Percentiles rank a stretch among this genome's conserved stretches.
Evolutionary conservation across 2,888 invertebrate genomes (phyloP).

Genomic region (Sinhomidia bicolor): DNA sequence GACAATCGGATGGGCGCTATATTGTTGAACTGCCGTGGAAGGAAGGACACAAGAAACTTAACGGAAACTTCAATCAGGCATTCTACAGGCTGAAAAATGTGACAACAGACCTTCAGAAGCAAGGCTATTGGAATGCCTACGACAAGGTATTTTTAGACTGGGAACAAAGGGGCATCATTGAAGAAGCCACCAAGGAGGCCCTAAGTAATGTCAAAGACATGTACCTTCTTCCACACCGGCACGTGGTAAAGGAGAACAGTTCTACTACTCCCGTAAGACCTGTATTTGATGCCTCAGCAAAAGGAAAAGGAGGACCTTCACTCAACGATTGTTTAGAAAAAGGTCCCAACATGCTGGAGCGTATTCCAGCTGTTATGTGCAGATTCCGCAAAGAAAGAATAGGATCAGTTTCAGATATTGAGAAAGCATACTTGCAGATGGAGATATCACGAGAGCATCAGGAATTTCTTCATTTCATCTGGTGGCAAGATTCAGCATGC

Average conservation of each 20-base stretch:
- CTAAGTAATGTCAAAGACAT: not conserved
- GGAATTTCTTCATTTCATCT: not conserved
- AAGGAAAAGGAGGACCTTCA: slow-evolving; percentile 8
- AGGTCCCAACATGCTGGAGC: slow-evolving; percentile 76
- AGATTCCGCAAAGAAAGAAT: slow-evolving; percentile 64
- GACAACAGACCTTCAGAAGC: not conserved
- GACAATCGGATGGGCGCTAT: not conserved
- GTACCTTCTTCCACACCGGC: not conserved
- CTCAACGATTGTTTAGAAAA: slow-evolving; percentile 79
- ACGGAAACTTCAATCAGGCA: not conserved
- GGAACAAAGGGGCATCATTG: not conserved
- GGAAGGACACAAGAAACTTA: not conserved
- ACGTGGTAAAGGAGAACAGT: not conserved
- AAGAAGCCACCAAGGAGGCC: too few relatives aligned
- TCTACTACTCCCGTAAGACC: slow-evolving; percentile 11
- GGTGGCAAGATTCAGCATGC: not conserved
- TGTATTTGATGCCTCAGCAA: not conserved
- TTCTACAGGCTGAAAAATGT: not conserved
- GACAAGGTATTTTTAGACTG: not conserved
- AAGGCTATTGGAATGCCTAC: not conserved
- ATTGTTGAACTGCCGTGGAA: not conserved
- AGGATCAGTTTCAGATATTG: slow-evolving; percentile 80
- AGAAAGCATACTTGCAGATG: slow-evolving; percentile 81
- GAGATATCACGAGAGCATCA: slow-evolving; percentile 54
- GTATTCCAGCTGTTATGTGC: slow-evolving; percentile 68